Conservation (phyloP, 2,113 vertebrate genomes). For the Lucifuga dentata region DNA sequence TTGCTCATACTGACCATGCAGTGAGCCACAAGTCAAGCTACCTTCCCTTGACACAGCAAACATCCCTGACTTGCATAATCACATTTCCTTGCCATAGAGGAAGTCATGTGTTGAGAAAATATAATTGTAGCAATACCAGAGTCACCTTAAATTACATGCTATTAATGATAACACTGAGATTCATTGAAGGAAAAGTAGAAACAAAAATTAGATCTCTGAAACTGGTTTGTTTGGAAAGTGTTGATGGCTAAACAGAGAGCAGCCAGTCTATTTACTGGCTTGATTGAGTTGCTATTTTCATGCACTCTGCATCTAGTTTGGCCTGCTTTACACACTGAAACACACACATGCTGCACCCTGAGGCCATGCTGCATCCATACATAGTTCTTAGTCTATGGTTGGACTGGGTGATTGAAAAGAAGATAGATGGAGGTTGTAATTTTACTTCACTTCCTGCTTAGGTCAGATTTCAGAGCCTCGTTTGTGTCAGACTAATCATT, state of each 20-base stretch:
- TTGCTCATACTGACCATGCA: slow-evolving; percentile 76
- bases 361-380: slow-evolving; percentile 7
- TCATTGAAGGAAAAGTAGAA: not conserved
- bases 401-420: not conserved
- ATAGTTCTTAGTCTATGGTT: not conserved
- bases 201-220: not conserved
- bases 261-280: slow-evolving; percentile 37
- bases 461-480: not conserved
- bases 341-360: not conserved
- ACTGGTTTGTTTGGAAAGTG: slow-evolving; percentile 23
- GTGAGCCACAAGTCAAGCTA: slow-evolving; percentile 38
- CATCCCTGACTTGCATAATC: slow-evolving; percentile 28
- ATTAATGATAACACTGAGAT: not conserved
- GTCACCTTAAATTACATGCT: not conserved
- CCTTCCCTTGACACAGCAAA: slow-evolving; percentile 22
- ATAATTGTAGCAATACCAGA: not conserved
- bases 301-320: not conserved
- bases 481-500: too few relatives aligned
- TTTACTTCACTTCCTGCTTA: slow-evolving; percentile 15
- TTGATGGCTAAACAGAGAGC: slow-evolving; percentile 2
- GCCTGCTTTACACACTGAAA: not conserved
- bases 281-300: slow-evolving; percentile 28
- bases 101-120: not conserved
- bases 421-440: not conserved
- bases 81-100: not conserved